Evolutionary conservation across 2,888 invertebrate genomes (phyloP).

Genomic region (Cerceris rybyensis): DNA sequence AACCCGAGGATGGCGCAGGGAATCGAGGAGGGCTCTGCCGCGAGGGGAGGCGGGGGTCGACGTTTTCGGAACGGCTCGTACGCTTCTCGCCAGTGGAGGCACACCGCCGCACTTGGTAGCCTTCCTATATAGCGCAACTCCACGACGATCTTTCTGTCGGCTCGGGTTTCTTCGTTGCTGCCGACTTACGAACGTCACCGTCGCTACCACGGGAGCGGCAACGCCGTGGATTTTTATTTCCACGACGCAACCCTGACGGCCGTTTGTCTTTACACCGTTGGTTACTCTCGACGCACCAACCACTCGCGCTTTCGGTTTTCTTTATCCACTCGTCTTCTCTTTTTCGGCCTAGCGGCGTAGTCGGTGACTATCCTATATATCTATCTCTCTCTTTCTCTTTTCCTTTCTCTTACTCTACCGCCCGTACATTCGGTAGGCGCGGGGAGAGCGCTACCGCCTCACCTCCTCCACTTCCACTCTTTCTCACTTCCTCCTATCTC

Average conservation of each 20-base stretch:
- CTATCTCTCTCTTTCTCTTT: conserved; percentile 20
- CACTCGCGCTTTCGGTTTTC: conserved; percentile 12
- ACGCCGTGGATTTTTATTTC: conserved; percentile 30
- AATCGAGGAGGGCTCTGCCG: conserved; percentile 42
- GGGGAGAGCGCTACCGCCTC: conserved; percentile 52
- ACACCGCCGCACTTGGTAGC: conserved; percentile 56
- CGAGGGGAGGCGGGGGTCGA: conserved; percentile 61
- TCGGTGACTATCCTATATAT: conserved; percentile 13
- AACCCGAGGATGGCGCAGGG: conserved; percentile 54
- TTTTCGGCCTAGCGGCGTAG: conserved; percentile 44
- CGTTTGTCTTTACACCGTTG: conserved; percentile 17
- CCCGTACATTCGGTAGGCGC: conserved; percentile 39
- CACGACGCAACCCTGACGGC: conserved; percentile 19
- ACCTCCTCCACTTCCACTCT: conserved; percentile 41
- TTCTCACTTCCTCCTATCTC: conserved; percentile 40
- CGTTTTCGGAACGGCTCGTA: conserved; percentile 77
- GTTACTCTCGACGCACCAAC: conserved; percentile 20
- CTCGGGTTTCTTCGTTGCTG: conserved; percentile 49
- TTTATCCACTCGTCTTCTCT: conserved; percentile 21
- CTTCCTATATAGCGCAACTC: conserved; percentile 49
- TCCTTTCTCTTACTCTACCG: conserved; percentile 31
- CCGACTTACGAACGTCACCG: conserved; percentile 33
- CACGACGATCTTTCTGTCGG: conserved; percentile 54
- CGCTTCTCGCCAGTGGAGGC: conserved; percentile 44
- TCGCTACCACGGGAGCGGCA: conserved; percentile 9